These are phyloP conservation scores for Agrilus mali DNA, from an alignment of 2,888 invertebrate species.

Conservation along the genomic window DNA sequence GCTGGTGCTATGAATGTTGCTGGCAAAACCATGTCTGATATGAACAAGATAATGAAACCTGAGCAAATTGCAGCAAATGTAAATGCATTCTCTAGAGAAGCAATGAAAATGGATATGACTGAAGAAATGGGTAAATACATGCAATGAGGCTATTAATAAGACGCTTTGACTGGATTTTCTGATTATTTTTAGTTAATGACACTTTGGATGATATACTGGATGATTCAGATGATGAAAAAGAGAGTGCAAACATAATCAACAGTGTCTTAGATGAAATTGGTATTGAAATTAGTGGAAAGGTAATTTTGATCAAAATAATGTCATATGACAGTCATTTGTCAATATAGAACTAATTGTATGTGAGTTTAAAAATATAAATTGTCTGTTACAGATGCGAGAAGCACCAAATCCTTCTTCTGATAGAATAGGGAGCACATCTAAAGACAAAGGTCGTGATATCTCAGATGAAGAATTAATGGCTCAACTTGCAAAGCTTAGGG, in stretches of 20 bases:
- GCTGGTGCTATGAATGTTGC: constrained; percentile 82
- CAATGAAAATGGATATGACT: constrained; percentile 86
- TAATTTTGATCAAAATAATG: constrained; percentile 25
- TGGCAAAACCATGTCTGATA: constrained; percentile 76
- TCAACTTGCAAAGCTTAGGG: constrained; percentile 46
- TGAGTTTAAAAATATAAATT: not conserved
- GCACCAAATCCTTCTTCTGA: constrained; percentile 50
- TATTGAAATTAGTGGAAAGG: constrained; percentile 85
- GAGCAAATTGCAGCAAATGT: constrained; percentile 71
- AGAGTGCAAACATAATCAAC: constrained; percentile 75
- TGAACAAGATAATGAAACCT: constrained; percentile 80
- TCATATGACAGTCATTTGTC: too few relatives aligned
- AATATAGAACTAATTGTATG: not conserved
- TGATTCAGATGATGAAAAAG: constrained; percentile 84
- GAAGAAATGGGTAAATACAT: constrained; percentile 78
- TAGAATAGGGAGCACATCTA: constrained; percentile 42
- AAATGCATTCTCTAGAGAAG: constrained; percentile 72
- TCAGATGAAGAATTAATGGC: constrained; percentile 60
- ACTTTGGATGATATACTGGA: constrained; percentile 79
- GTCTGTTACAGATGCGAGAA: constrained; percentile 43
- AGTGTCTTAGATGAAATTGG: constrained; percentile 94
- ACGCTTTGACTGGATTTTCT: not conserved
- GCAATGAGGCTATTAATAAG: not conserved
- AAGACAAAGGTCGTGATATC: constrained; percentile 16
- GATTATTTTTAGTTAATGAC: constrained; percentile 59